Evolutionary conservation across 2,888 invertebrate genomes (phyloP), one percentile per base, ranked within the genome.

Genomic region (Koerneria pararmatus): DNA sequence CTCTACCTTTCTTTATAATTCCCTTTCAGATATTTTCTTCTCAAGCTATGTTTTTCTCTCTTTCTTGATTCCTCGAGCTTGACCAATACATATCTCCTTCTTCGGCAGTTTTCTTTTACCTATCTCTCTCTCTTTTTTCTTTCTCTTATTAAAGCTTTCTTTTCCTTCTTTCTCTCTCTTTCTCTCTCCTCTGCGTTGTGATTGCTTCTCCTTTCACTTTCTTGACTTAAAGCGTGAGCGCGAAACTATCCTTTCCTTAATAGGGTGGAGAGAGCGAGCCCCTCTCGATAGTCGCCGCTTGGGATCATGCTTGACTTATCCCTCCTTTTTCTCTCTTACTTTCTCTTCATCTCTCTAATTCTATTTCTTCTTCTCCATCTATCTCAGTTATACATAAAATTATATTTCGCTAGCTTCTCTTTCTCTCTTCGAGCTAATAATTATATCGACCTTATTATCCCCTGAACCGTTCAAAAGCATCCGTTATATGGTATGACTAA

Each of bases 231-330:
- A 32, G 29, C 22, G 31, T 8, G 57, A 19, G 8, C 27, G 53
- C 27, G 19, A 3, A 19, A 34, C 58, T 41, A 31, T 58, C 58
- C 58, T 27, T 58, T 59, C 22, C 5, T 34, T 57, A 22, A 24
- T 27, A 11, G 57, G 57, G 37, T 57, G 35, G 57, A 57, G 37
- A 57, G 34, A 35, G 37, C 19, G 34, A 34, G 37, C 37, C 35
- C 57, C 22, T n/a, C 34, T 35, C 15, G 34, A 37, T 2, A 34
- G 0, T 6, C 56, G 15, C 51, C 35, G 32, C 3, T 8, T 34
- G 32, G 35, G 24, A 57, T 57, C 37, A 15, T 57, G 24, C 3
- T 11, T 34, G 57, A 34, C 2, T 15, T 27, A 37, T 57, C 37
- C 57, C 34, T 34, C 56, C 31, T 24, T 29, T 5, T 37, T 24